Percentiles rank a stretch among this genome's conserved stretches.
phyloP scores from a whole-genome alignment of 2,888 invertebrate genomes.

The Nudaria mundana region DNA sequence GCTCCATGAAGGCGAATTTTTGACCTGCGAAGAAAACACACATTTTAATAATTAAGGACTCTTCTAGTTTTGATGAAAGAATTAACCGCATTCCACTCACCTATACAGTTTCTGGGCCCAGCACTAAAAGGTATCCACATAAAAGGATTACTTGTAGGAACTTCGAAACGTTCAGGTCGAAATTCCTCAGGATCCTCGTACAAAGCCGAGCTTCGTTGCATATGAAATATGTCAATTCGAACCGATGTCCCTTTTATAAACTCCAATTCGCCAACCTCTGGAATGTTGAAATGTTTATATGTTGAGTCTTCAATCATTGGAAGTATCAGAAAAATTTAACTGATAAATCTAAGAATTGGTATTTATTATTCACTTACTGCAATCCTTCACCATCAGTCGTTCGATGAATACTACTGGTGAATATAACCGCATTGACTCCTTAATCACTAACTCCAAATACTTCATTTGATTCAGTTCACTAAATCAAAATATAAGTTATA shows the following conservation, averaged over 20 bases:
- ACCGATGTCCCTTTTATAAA: slow-evolving; percentile 56
- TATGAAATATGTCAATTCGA: slow-evolving; percentile 57
- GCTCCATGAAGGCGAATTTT: slow-evolving; percentile 60
- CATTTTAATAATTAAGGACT: too few species aligned
- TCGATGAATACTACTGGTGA: slow-evolving; percentile 76
- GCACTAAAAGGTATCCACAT: slow-evolving; percentile 83
- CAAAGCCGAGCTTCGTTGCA: slow-evolving; percentile 71
- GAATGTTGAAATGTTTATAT: too few species aligned
- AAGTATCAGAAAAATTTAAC: too few species aligned
- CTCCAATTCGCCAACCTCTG: slow-evolving; percentile 34
- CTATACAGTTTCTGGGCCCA: slow-evolving; percentile 79
- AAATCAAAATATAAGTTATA: slow-evolving; percentile 11
- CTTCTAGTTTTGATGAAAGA: too few species aligned
- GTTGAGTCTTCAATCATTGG: too few species aligned
- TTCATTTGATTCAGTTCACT: slow-evolving; percentile 76
- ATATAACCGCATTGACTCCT: slow-evolving; percentile 74
- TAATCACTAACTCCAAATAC: slow-evolving; percentile 76
- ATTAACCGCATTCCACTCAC: too few species aligned
- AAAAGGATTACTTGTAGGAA: slow-evolving; percentile 49
- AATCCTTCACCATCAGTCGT: slow-evolving; percentile 57
- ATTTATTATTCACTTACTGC: slow-evolving; percentile 47
- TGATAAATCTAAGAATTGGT: slow-evolving; percentile 54
- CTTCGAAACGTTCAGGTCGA: slow-evolving; percentile 77
- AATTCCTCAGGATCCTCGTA: slow-evolving; percentile 78
- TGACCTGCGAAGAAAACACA: too few species aligned